Evolutionary conservation across 2,797 vertebrate species (phyloP), one percentile per base, ranked within the genome.

Genomic region (Semaprochilodus insignis): DNA sequence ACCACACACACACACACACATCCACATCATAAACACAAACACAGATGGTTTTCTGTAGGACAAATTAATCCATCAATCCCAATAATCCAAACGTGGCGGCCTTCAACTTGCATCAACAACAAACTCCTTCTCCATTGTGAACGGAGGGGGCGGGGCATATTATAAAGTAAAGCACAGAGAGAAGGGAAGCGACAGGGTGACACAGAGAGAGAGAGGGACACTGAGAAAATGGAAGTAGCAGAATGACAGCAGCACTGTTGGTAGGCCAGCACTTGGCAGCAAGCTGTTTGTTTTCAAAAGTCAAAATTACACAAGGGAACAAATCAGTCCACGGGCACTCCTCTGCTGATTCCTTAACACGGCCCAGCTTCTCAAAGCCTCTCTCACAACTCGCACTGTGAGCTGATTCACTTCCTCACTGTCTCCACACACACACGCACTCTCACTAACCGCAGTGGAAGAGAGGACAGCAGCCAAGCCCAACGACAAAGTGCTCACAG

Each of bases 241-340:
- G 79, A 57, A 77, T 74, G 80, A 83, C 82, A 74, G 74, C 62
- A 19, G 63, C 71, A 40, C 60, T 77, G 74, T 79, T 81, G 62
- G 74, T 72, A 87, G 91, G 89, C 91, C 80, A 82, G 86, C 36
- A 79, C 81, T 90, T 93, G 90, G 88, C 86, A 89, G 77, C 81
- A 81, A 86, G 86, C 48, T 86, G 90, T 88, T 90, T 90, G 92
- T 89, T 93, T 93, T 93, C 88, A 91, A 94, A n/a, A 93, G 93
- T 92, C 90, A 91, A 90, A 91, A 91, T 90, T 85, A 91, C 92
- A 91, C 90, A 82, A 82, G 91, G 91, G 90, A 91, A 88, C 31
- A 55, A 89, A 71, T 88, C 71, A 67, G 76, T 80, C 75, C 72
- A 75, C 72, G 14, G 70, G 60, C 57, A 55, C 70, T 69, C 34